These are phyloP conservation scores for Castor canadensis DNA, from an alignment of 2,113 vertebrate genomes.

Conservation along the genomic window DNA sequence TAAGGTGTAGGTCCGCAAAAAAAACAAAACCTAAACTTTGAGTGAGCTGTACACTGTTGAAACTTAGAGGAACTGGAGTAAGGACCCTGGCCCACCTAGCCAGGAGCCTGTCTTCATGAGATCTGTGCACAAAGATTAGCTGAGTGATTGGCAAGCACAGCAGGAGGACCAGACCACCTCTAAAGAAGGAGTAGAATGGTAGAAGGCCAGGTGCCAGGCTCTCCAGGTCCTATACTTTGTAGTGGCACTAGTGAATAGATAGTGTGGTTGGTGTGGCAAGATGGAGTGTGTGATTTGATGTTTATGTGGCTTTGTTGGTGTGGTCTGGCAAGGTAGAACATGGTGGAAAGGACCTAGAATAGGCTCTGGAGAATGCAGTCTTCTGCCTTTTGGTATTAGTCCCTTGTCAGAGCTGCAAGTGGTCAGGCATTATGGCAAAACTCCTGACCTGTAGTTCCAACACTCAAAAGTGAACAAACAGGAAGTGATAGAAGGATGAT, in stretches of 20 bases:
- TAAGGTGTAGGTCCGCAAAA: too few relatives aligned
- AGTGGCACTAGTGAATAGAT: background rate
- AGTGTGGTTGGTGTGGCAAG: background rate
- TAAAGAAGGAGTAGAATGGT: background rate
- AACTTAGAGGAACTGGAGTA: background rate
- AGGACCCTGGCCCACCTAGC: background rate
- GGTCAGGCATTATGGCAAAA: background rate
- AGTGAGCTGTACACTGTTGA: fast-evolving
- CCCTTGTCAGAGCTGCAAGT: background rate
- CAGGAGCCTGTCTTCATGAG: background rate
- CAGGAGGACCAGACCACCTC: background rate
- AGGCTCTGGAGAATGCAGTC: fast-evolving
- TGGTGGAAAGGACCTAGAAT: background rate
- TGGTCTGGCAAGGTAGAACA: background rate
- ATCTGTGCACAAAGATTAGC: background rate
- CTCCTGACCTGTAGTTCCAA: background rate
- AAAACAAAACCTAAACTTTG: too few relatives aligned
- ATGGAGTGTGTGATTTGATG: too few relatives aligned
- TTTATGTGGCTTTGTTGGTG: background rate
- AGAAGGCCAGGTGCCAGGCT: background rate
- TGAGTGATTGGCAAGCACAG: background rate
- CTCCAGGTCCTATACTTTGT: background rate
- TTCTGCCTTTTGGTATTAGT: background rate
- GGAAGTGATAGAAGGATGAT: background rate
- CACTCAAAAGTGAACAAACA: background rate